Evolutionary conservation across 2,797 vertebrate species (phyloP), one percentile per base, ranked within the genome.

Genomic region (Acanthis flammea): DNA sequence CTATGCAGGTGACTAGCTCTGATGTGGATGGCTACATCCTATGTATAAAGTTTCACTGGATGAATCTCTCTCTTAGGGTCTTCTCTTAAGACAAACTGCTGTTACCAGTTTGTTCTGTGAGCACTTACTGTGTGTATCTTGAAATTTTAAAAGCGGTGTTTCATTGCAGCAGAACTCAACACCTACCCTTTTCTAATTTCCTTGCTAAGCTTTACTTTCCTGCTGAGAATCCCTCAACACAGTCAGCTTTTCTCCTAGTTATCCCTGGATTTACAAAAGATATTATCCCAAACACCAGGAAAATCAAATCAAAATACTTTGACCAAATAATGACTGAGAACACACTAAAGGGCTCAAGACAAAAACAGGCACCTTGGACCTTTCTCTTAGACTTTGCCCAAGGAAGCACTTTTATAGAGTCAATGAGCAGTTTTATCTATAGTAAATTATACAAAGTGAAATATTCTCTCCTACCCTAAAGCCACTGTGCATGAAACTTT

Each of bases 381-480:
- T 63, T 93, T 86, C 41, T 89, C 61, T 73, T 70, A 78, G 63
- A 81, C 66, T 76, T 86, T 92, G 76, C 73, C 62, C 83, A 86
- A 37, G 70, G 70, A 96, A 92, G 60, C 48, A 84, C 63, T 92
- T 67, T 92, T 67, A 83, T 6, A 82, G 28, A 92, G 54, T 84
- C 95, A 88, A 94, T 73, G 79, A 92, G 57, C 63, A 90, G 75
- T 93, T 92, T 95, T 91, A 95, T 90, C 55, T 88, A 55, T 54
- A 62, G 54, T 9, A 66, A 88, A 94, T 79, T 86, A 81, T 54
- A 86, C 31, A 74, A 73, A 0, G 1, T 50, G 45, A 96, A 96
- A 91, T 84, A 88, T 53, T 81, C 42, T 96, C 48, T 75, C 51
- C 73, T 78, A 67, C 79, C 73, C 76, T 92, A 86, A 91, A 94